Percentiles rank a stretch among this genome's conserved stretches.
Conservation (phyloP, 2,888 invertebrate genomes). For the Tortricodes alternella region DNA sequence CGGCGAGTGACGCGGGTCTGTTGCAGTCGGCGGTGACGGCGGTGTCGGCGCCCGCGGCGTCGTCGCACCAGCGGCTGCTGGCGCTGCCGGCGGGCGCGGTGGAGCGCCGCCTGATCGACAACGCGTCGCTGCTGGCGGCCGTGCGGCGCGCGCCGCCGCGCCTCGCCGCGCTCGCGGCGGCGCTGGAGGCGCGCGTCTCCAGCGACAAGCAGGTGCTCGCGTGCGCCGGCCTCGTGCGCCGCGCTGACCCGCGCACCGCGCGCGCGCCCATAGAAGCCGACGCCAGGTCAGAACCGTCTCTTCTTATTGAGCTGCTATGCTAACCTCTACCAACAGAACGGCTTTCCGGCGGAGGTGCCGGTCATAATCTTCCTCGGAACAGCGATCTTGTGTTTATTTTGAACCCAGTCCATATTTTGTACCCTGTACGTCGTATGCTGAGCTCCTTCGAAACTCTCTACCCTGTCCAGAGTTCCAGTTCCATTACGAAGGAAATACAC, state of each 20-base stretch:
- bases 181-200: slow-evolving; percentile 91
- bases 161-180: slow-evolving; percentile 85
- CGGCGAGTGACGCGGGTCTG: background rate
- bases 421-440: no score
- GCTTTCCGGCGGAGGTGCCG: no score
- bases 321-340: no score
- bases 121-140: slow-evolving; percentile 93
- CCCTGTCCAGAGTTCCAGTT: no score
- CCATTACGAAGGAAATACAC: no score
- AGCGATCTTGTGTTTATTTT: no score
- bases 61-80: slow-evolving; percentile 94
- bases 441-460: no score
- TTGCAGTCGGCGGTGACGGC: slow-evolving; percentile 77
- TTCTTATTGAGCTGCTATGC: no score
- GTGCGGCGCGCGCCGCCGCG: slow-evolving; percentile 91
- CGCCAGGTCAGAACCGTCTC: no score
- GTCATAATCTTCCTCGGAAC: no score
- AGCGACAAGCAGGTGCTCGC: slow-evolving; percentile 94
- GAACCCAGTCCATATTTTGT: no score
- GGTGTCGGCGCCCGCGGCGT: slow-evolving; percentile 89
- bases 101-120: slow-evolving; percentile 94
- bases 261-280: slow-evolving; percentile 1
- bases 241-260: slow-evolving; percentile 72
- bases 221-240: slow-evolving; percentile 86
- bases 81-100: slow-evolving; percentile 93